phyloP scores from a whole-genome alignment of 1,140 invertebrate genomes.

The Lutraria rhynchaena region DNA sequence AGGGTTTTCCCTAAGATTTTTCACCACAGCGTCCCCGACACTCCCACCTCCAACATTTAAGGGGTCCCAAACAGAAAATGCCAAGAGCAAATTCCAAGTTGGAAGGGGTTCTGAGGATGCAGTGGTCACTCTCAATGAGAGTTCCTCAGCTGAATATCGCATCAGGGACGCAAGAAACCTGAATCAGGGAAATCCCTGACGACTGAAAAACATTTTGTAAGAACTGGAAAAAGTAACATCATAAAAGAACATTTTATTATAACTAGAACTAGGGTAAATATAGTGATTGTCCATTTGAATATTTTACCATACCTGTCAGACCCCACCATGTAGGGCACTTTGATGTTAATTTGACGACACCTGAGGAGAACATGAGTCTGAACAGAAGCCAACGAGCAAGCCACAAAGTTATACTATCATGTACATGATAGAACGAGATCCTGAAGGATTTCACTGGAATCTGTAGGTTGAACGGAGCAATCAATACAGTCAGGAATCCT shows the following conservation, averaged over 20 bases:
- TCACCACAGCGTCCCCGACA: too few relatives aligned
- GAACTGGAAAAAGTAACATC: neutral
- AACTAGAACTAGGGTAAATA: neutral
- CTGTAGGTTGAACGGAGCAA: constrained; percentile 86
- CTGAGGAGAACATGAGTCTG: constrained; percentile 89
- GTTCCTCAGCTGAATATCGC: too few relatives aligned
- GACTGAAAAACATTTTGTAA: too few relatives aligned
- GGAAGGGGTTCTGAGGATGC: too few relatives aligned
- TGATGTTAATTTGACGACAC: constrained; percentile 90
- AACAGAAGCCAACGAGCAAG: constrained; percentile 91
- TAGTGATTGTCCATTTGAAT: too few relatives aligned
- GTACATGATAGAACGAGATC: constrained; percentile 74
- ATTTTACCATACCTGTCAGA: constrained; percentile 87
- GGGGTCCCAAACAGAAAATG: too few relatives aligned
- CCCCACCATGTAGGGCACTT: constrained; percentile 92
- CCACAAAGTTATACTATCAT: constrained; percentile 86
- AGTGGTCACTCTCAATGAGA: too few relatives aligned
- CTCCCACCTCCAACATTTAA: too few relatives aligned
- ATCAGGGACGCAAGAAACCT: too few relatives aligned
- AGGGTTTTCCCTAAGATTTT: too few relatives aligned
- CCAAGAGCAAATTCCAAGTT: too few relatives aligned
- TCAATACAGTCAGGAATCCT: constrained; percentile 89
- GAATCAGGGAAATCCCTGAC: too few relatives aligned
- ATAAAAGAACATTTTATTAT: neutral
- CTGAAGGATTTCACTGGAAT: constrained; percentile 79